Base-by-base conservation (phyloP, 92 coral and sea anemone genomes). In the Epizoanthus ramosus region DNA sequence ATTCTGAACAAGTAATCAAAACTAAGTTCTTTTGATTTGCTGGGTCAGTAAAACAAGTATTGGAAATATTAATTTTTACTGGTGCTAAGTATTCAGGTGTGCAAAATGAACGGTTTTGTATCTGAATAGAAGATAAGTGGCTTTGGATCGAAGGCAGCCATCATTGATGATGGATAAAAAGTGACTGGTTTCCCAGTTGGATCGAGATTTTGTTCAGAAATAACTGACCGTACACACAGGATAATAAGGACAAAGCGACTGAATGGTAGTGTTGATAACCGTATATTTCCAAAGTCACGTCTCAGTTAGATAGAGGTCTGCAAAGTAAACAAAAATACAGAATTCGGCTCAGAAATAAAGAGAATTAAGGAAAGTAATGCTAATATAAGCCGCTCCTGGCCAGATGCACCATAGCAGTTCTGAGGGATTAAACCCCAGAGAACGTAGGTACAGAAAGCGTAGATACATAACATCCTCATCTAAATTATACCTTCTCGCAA, bases 11-110 rank as follows among this genome's bases (percentile, higher is more conserved):
- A 12, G 81, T 75, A 14, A 80, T n/a, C 37, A 87, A 50, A 15
- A 84, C 88, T 33, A 90, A 65, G 17, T 90, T 57, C 12, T 75
- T 75, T 13, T 72, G 79, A 14, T 35, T 39, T 3, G 87, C 79
- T 10, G 93, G 93, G 18, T 90, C 90, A 0, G 66, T 74, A 24
- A 77, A 86, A n/a, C 93, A 90, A 8, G 39, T 39, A 9, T 88
- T 88, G 0, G 93, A 90, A 22, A 90, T 63, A 22, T 90, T 87
- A 41, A 85, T 86, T 21, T 87, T 90, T 0, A 87, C 7, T 8
- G 93, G 93, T 14, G 77, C 21, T 21, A 90, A 33, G 33, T 83
- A 84, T 73, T 90, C 90, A 24, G 83, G 24, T 3, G 83, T 68
- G 76, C 90, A 83, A 80, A 89, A 85, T 18, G 73, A 84, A 21